Evolutionary conservation across 1,140 invertebrate genomes (phyloP).

Genomic region (Lepidostoma basale): DNA sequence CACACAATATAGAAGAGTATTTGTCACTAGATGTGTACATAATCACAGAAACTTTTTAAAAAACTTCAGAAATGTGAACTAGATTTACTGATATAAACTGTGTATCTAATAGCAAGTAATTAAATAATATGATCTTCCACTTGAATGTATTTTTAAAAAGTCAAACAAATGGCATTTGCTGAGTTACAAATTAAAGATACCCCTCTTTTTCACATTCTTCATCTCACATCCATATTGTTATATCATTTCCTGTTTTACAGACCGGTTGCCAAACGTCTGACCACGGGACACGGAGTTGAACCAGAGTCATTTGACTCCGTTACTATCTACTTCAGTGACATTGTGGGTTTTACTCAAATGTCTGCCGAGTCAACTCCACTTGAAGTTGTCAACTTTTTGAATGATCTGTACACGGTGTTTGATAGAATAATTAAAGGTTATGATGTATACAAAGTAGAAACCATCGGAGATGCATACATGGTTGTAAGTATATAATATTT

Average conservation of each 20-base stretch:
- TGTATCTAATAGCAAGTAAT: too few species aligned
- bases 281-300: constrained; percentile 86
- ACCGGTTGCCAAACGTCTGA: constrained; percentile 83
- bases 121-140: too few species aligned
- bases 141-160: too few species aligned
- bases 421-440: constrained; percentile 93
- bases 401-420: constrained; percentile 94
- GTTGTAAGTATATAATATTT: constrained; percentile 68
- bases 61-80: too few species aligned
- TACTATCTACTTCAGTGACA: constrained; percentile 98
- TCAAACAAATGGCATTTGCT: not conserved
- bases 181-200: constrained; percentile 4
- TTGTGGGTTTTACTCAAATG: constrained; percentile 97
- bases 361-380: constrained; percentile 93
- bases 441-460: constrained; percentile 97
- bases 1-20: too few species aligned
- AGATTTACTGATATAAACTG: too few species aligned
- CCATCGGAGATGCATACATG: constrained; percentile 92
- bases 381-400: constrained; percentile 93
- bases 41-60: too few species aligned
- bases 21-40: too few species aligned
- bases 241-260: constrained; percentile 56
- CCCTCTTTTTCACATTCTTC: constrained; percentile 46
- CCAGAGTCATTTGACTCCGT: constrained; percentile 93
- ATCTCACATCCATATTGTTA: not conserved